Conservation (phyloP, 2,797 vertebrate species). For the Darevskia mixta region DNA sequence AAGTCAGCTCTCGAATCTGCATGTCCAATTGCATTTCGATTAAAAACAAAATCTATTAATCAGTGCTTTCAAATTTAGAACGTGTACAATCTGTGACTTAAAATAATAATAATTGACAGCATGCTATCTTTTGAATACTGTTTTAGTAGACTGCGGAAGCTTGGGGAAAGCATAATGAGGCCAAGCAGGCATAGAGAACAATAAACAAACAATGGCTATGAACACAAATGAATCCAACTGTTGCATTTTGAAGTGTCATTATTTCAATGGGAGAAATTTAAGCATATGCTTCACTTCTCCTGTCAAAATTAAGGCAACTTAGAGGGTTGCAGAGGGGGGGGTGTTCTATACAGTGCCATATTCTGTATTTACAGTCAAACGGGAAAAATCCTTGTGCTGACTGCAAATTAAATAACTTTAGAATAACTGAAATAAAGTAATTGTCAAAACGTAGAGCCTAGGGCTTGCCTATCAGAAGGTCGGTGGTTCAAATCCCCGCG, state of each 20-base stretch:
- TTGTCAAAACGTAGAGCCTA: no score
- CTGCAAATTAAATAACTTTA: background rate
- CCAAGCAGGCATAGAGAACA: background rate
- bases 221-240: background rate
- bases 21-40: slow-evolving; percentile 26
- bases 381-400: background rate
- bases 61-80: background rate
- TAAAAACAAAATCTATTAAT: slow-evolving; percentile 18
- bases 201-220: background rate
- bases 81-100: background rate
- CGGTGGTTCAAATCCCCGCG: no score
- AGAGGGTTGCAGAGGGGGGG: background rate
- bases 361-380: background rate
- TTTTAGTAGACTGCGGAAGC: background rate
- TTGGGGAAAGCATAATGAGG: background rate
- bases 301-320: background rate
- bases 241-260: background rate
- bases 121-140: background rate
- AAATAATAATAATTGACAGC: background rate
- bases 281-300: background rate
- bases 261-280: background rate
- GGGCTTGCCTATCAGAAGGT: no score
- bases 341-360: no score
- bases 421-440: no score
- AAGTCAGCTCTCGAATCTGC: slow-evolving; percentile 55